A percentile compares a stretch with the other conserved stretches of the same genome.
Conservation (phyloP, 2,113 vertebrate genomes). For the Microcebus murinus region DNA sequence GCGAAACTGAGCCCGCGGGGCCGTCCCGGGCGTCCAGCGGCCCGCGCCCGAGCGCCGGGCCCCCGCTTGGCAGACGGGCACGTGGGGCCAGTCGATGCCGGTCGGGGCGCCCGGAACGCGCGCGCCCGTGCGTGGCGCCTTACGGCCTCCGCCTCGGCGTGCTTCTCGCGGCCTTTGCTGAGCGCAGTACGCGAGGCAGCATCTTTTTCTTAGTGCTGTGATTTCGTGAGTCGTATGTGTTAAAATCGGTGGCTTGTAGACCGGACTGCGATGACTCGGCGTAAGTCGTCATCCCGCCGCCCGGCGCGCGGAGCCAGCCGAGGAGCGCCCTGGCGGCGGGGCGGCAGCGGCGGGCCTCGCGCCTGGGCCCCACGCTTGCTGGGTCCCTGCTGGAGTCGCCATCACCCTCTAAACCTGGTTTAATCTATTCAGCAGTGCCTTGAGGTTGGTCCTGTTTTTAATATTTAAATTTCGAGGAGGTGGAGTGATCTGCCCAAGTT, state of each 20-base stretch:
- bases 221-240: background rate
- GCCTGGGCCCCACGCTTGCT: background rate
- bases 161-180: background rate
- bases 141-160: background rate
- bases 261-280: too few species aligned
- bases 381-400: background rate
- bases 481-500: background rate
- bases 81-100: fast-evolving
- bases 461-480: background rate
- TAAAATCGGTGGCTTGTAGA: background rate
- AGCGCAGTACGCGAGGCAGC: background rate
- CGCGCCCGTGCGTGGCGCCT: too few species aligned
- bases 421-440: background rate
- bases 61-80: fast-evolving
- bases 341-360: background rate
- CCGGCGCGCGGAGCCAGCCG: background rate
- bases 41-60: too few species aligned
- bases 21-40: too few species aligned
- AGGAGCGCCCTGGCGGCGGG: background rate
- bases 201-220: background rate
- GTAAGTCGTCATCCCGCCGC: fast-evolving
- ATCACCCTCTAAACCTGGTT: background rate
- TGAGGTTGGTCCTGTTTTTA: background rate
- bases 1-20: slow-evolving; percentile 50
- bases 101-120: too few species aligned